Percentiles rank a stretch among this genome's conserved stretches.
These are phyloP conservation scores for Drosophila kuntzei DNA, from an alignment of 2,888 invertebrate species.

Conservation along the genomic window DNA sequence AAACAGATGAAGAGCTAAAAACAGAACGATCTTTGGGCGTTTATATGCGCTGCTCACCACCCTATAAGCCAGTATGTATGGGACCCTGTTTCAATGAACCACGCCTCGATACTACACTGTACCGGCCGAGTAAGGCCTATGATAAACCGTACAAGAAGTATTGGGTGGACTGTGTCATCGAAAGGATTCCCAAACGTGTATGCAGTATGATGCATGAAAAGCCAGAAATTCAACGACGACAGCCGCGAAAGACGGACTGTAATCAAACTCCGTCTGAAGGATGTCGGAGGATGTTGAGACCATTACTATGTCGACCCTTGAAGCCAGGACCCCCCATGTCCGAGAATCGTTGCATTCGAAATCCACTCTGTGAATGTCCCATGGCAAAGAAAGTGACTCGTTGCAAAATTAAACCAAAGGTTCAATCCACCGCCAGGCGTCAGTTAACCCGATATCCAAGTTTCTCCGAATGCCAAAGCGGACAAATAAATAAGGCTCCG, in stretches of 20 bases:
- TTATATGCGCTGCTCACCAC: constrained; percentile 13
- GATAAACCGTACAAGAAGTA: constrained; percentile 27
- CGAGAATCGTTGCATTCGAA: neutral
- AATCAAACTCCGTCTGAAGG: neutral
- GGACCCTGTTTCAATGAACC: constrained; percentile 9
- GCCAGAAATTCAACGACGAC: constrained; percentile 4
- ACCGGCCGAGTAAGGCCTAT: constrained; percentile 42
- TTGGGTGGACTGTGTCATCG: constrained; percentile 42
- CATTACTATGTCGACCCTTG: constrained; percentile 5
- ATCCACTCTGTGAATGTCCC: constrained; percentile 7
- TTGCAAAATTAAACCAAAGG: constrained; percentile 9
- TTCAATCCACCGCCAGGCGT: neutral
- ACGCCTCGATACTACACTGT: constrained; percentile 34
- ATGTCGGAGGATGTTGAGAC: neutral
- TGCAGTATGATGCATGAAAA: neutral
- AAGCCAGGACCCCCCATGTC: neutral
- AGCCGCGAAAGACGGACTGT: neutral
- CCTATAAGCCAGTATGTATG: constrained; percentile 9
- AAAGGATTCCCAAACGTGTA: constrained; percentile 3
- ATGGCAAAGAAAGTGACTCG: fast-evolving
- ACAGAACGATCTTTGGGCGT: constrained; percentile 22
- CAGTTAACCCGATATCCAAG: constrained; percentile 42
- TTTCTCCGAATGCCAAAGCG: constrained; percentile 51
- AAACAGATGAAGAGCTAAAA: constrained; percentile 29
- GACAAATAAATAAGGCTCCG: neutral